Evolutionary conservation across 1,140 invertebrate genomes (phyloP).

Genomic region (Penaeus japonicus): DNA sequence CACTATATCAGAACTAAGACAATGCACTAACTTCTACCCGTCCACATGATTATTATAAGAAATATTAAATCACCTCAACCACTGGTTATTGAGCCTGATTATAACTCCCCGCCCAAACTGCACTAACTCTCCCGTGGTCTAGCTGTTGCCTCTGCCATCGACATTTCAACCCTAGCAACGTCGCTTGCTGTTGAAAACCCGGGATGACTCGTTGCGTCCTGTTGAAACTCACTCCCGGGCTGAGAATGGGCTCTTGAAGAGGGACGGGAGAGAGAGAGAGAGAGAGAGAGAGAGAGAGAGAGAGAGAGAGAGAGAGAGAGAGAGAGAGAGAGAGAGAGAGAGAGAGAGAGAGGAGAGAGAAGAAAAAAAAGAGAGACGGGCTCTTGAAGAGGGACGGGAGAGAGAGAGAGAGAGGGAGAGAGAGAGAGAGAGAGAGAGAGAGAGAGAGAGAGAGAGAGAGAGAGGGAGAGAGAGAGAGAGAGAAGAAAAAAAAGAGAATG

Average conservation of each 20-base stretch:
- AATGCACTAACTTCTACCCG: no score
- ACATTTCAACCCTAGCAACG: no score
- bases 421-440: neutral
- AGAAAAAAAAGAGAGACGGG: neutral
- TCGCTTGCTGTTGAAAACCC: no score
- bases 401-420: conserved; percentile 1
- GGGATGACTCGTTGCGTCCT: no score
- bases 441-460: neutral
- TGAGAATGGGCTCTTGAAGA: neutral
- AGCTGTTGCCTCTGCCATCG: no score
- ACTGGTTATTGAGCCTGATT: no score
- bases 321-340: neutral
- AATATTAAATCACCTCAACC: no score
- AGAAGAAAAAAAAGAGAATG: neutral
- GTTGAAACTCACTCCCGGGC: neutral
- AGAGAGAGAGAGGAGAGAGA: neutral
- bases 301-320: neutral
- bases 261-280: conserved; percentile 6
- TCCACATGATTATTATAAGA: no score
- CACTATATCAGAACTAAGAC: no score
- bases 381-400: neutral
- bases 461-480: neutral
- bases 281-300: neutral
- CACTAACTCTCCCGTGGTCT: no score
- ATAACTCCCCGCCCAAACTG: no score